Evolutionary conservation across 2,797 vertebrate genomes (phyloP), one percentile per base, ranked within the genome.

Genomic region (Spatula clypeata): DNA sequence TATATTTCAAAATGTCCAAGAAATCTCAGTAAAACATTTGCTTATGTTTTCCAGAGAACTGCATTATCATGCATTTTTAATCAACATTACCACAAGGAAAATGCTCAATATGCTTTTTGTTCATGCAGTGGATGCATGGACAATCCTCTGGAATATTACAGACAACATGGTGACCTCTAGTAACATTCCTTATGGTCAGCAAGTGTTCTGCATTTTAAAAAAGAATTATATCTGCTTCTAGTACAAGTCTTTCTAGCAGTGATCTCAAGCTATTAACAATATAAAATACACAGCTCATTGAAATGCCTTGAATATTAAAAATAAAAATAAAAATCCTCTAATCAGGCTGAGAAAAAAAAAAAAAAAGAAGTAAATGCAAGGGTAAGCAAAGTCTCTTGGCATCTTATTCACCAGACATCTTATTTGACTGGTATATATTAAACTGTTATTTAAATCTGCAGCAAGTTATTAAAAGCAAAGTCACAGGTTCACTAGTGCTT

Each of bases 391-490:
- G 34, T 86, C n/a, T 88, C 72, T 69, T 64, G 27, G 54, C 34
- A 76, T 74, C 49, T 85, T 87, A 45, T 75, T 92, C 54, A 85
- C 42, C 15, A 51, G 29, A 4, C 4, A 44, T 65, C 60, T 86
- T 95, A 85, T 88, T 94, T 82, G 73, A 92, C 82, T 31, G 2
- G 24, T 77, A 60, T 92, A 67, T 67, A 85, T 91, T 88, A 94
- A 94, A 81, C 6, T 62, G 18, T 57, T 82, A 88, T 70, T 96
- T 94, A 84, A 88, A 94, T 94, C 86, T 95, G 44, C 27, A 80
- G 19, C 11, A 85, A 91, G 47, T 80, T 65, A 85, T 95, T 92
- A 92, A 92, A 96, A 93, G 70, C 57, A 88, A 90, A 94, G 86
- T 90, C 88, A 88, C 15, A 79, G 44, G 42, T 94, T 96, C 67